Base-by-base conservation (phyloP, 2,888 invertebrate genomes). In the Carabus problematicus region DNA sequence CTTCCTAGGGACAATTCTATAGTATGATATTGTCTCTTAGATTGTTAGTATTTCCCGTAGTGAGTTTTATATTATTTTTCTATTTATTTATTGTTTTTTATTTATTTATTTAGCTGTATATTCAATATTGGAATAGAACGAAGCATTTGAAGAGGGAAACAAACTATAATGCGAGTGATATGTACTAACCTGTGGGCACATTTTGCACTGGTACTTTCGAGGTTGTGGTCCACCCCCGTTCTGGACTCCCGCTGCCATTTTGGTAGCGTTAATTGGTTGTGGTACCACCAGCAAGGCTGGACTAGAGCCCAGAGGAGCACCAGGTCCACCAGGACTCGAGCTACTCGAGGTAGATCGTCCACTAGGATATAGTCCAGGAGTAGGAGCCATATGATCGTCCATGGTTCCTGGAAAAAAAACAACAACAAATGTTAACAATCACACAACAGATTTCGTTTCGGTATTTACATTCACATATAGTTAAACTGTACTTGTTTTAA, bases 151-250 rank as follows among this genome's bases (percentile, higher is more conserved):
- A 29, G 2, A 29, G 2, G 2, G 29, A 29, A 29, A 29, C 3
- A 3, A 29, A 29, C n/a, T 29, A 29, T 29, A 29, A 29, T 29
- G 2, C 2, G 29, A 29, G n/a, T n/a, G 2, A 29, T 29, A 29
- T 3, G 29, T 29, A 84, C 92, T 85, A 84, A 97, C 96, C 94
- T 97, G 95, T 74, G 95, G 95, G 81, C 95, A 95, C 95, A 96
- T 96, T 85, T 96, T 96, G 88, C 95, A 95, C 82, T 94, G 94
- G 84, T 95, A 96, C 84, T 95, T 96, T 80, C 95, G 83, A 70
- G 86, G 86, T 66, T 77, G 78, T 3, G 76, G 80, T 56, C 76
- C 74, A 3, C 77, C 75, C 16, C 83, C 82, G 66, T 83, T 81
- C 71, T 78, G 80, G 79, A 79, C 80, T 71, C 80, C 80, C 69